Evolutionary conservation across 2,888 invertebrate species (phyloP).

Genomic region (Acleris holmiana): DNA sequence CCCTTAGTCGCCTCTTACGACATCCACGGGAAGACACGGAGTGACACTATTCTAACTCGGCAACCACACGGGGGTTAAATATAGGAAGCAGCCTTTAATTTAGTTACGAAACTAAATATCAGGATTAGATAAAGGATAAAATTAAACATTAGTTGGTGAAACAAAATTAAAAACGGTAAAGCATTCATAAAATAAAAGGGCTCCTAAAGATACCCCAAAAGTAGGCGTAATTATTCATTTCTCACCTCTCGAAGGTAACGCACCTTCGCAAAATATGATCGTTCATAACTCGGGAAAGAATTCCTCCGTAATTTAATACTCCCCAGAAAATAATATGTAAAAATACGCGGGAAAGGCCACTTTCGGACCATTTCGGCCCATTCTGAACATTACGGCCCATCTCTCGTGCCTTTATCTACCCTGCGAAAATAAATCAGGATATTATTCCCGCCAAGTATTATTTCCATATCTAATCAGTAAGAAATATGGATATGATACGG

Average conservation of each 20-base stretch:
- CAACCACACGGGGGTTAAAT: too few relatives aligned
- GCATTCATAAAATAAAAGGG: constrained; percentile 32
- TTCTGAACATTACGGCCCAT: constrained; percentile 41
- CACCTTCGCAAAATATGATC: constrained; percentile 38
- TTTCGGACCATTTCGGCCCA: constrained; percentile 38
- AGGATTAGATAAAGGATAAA: too few relatives aligned
- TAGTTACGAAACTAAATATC: too few relatives aligned
- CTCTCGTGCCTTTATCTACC: constrained; percentile 41
- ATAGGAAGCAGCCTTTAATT: too few relatives aligned
- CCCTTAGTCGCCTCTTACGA: too few relatives aligned
- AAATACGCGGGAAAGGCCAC: constrained; percentile 40
- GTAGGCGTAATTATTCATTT: constrained; percentile 38
- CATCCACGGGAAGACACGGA: too few relatives aligned
- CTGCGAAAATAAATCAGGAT: constrained; percentile 41
- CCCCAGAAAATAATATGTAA: constrained; percentile 41
- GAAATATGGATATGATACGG: constrained; percentile 36
- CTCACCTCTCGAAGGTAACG: constrained; percentile 32
- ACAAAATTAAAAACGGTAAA: constrained; percentile 10
- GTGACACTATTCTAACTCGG: too few relatives aligned
- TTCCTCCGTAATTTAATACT: constrained; percentile 41
- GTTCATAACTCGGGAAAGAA: constrained; percentile 39
- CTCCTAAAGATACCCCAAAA: constrained; percentile 24
- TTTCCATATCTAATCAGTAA: constrained; percentile 43
- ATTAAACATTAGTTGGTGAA: too few relatives aligned
- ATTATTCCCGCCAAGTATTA: constrained; percentile 39